Percentiles rank a stretch among this genome's conserved stretches.
Evolutionary conservation across 2,888 invertebrate genomes (phyloP).

Genomic region (Ophraella communa): DNA sequence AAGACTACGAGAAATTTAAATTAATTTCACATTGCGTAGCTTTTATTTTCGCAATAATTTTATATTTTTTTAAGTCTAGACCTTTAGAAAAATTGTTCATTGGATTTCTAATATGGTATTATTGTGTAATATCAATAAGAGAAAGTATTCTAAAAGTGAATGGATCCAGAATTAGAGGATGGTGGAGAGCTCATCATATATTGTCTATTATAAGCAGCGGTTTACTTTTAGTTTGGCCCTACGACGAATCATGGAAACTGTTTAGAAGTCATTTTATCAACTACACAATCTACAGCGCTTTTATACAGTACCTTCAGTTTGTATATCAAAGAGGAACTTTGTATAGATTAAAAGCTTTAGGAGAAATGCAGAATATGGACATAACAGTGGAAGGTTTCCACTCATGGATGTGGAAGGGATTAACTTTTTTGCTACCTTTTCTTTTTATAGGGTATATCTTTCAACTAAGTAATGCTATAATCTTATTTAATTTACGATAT

Average conservation of each 20-base stretch:
- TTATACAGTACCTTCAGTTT: conserved; percentile 64
- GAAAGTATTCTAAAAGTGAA: conserved; percentile 98
- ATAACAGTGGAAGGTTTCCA: conserved; percentile 99
- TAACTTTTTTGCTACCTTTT: conserved; percentile 95
- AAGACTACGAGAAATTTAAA: conserved; percentile 98
- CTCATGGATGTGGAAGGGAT: conserved; percentile 99
- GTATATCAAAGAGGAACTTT: conserved; percentile 74
- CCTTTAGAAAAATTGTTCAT: conserved; percentile 83
- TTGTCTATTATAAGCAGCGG: conserved; percentile 93
- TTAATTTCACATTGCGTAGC: conserved; percentile 89
- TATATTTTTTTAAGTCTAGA: conserved; percentile 65
- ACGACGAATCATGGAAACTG: conserved; percentile 85
- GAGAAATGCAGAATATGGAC: conserved; percentile 98
- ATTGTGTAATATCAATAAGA: conserved; percentile 97
- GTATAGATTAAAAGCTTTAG: conserved; percentile 78
- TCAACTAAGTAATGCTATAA: conserved; percentile 93
- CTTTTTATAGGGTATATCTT: conserved; percentile 92
- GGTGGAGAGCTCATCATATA: conserved; percentile 99
- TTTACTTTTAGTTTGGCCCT: conserved; percentile 95
- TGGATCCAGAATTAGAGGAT: conserved; percentile 94
- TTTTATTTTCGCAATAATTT: conserved; percentile 79
- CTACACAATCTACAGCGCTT: conserved; percentile 93
- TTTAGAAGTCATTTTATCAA: conserved; percentile 91
- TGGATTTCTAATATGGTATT: conserved; percentile 98
- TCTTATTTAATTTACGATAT: conserved; percentile 78